Conservation (phyloP, 2,888 invertebrate genomes). For the Agriotes lineatus region DNA sequence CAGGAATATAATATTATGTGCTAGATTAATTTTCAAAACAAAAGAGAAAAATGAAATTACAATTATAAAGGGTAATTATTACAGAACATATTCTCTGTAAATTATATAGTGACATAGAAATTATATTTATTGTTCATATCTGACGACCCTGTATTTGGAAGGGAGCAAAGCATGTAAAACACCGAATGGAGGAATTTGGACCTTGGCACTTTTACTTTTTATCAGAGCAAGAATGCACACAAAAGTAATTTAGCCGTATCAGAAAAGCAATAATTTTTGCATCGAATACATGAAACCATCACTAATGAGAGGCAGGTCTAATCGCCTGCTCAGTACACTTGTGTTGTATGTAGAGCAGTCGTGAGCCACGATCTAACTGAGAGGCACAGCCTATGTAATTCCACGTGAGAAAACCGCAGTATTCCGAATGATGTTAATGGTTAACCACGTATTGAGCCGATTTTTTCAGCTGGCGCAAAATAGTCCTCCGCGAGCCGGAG, state of each 20-base stretch:
- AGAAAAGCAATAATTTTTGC: conserved; percentile 16
- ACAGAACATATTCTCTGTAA: too few species aligned
- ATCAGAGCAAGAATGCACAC: conserved; percentile 6
- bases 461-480: conserved; percentile 13
- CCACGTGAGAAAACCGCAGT: conserved; percentile 36
- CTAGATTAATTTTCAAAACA: too few species aligned
- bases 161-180: too few species aligned
- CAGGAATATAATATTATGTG: too few species aligned
- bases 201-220: not conserved
- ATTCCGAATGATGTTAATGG: conserved; percentile 27
- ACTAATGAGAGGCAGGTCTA: conserved; percentile 23
- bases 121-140: too few species aligned
- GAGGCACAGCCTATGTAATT: conserved; percentile 37
- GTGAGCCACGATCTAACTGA: conserved; percentile 34
- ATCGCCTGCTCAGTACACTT: conserved; percentile 29
- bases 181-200: too few species aligned
- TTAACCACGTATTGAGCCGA: conserved; percentile 22
- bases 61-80: too few species aligned
- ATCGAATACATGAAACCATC: conserved; percentile 20
- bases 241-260: conserved; percentile 19
- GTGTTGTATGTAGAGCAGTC: conserved; percentile 39
- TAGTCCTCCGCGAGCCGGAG: not conserved
- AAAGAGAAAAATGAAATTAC: too few species aligned
- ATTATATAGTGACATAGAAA: too few species aligned
- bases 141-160: too few species aligned